Percentiles rank a stretch among this genome's conserved stretches.
These are phyloP conservation scores for Crotalus horridus DNA, from an alignment of 2,113 vertebrate species.

Conservation along the genomic window DNA sequence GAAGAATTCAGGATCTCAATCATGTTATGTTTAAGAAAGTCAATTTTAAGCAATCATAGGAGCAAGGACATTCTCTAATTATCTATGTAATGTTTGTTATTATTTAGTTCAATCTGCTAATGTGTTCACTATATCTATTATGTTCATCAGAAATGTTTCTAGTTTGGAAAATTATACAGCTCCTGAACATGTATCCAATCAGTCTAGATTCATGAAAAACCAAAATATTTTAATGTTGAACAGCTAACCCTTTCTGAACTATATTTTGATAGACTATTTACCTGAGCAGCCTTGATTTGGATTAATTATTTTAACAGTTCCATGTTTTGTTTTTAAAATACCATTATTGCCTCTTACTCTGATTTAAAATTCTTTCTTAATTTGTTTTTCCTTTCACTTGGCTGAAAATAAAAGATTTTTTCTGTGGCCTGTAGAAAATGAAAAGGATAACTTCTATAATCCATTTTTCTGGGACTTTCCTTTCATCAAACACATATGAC, in stretches of 20 bases:
- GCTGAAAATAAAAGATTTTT: neutral
- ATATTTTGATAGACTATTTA: neutral
- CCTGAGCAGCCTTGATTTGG: neutral
- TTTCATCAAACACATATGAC: neutral
- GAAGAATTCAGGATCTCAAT: neutral
- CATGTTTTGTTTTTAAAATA: neutral
- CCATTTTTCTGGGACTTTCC: neutral
- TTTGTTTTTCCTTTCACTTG: neutral
- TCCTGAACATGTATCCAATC: neutral
- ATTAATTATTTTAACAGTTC: neutral
- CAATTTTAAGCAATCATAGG: neutral
- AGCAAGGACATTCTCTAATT: neutral
- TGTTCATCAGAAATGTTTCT: neutral
- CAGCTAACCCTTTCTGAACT: too few relatives aligned
- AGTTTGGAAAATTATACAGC: neutral
- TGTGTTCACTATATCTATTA: neutral
- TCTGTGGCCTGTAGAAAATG: neutral
- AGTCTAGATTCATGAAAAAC: neutral
- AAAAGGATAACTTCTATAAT: neutral
- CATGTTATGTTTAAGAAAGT: neutral
- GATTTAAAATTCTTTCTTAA: neutral
- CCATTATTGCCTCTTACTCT: neutral
- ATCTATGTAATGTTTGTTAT: neutral
- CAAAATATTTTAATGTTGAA: neutral
- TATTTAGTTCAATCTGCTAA: neutral